Evolutionary conservation across 2,888 invertebrate genomes (phyloP).

Genomic region (Pseudococcus viburni): DNA sequence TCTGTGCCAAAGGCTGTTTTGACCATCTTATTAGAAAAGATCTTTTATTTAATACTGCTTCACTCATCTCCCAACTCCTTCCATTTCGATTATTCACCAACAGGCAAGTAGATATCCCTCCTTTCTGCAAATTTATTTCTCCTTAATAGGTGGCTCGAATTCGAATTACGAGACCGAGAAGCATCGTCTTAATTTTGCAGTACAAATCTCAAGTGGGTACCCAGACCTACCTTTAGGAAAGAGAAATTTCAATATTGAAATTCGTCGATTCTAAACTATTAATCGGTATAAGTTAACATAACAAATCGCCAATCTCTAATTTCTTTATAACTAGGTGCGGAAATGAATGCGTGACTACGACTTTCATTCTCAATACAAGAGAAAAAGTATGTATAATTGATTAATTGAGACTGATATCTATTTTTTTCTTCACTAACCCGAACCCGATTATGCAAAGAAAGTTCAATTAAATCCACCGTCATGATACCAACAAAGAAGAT

Average conservation of each 20-base stretch:
- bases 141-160: too few relatives aligned
- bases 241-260: slow-evolving; percentile 24
- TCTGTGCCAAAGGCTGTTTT: too few relatives aligned
- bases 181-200: not conserved
- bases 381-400: slow-evolving; percentile 44
- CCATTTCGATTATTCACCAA: too few relatives aligned
- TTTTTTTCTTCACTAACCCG: not conserved
- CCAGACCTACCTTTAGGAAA: not conserved
- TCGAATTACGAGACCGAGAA: too few relatives aligned
- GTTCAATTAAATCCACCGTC: slow-evolving; percentile 30
- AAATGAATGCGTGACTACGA: slow-evolving; percentile 40
- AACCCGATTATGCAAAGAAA: slow-evolving; percentile 21
- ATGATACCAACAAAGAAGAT: slow-evolving; percentile 24
- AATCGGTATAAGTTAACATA: slow-evolving; percentile 49
- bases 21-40: too few relatives aligned
- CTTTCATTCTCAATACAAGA: slow-evolving; percentile 37
- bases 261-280: slow-evolving; percentile 19
- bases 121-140: too few relatives aligned
- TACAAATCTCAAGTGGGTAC: not conserved
- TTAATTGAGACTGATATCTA: slow-evolving; percentile 31
- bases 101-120: too few relatives aligned
- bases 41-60: too few relatives aligned
- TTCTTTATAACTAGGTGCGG: slow-evolving; percentile 27
- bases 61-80: too few relatives aligned
- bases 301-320: slow-evolving; percentile 41